Evolutionary conservation across 2,797 vertebrate genomes (phyloP), one percentile per base, ranked within the genome.

Genomic region (Morelia viridis): DNA sequence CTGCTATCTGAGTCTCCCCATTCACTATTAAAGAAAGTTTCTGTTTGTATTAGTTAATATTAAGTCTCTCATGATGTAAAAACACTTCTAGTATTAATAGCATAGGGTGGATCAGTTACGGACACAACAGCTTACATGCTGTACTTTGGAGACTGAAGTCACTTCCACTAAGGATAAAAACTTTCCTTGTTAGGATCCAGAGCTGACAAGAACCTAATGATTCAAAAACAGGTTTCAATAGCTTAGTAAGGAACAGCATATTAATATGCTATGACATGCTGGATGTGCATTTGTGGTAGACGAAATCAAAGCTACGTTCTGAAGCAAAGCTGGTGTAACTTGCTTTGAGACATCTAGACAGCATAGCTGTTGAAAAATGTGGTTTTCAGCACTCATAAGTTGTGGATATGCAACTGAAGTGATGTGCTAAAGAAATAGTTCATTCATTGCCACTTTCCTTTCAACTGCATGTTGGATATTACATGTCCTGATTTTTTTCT

Each of bases 61-160:
- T 87, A 87, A n/a, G 61, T 7, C 10, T 87, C 46, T 80, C 41
- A 90, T 80, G 65, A 92, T 57, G 88, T 90, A 90, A 92, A 92
- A 92, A 87, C n/a, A 90, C 88, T 90, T 87, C 80, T 86, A 92
- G 57, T 92, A 92, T 90, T 92, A 90, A 90, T 87, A 87, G 50
- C 68, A 26, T 31, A 87, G 92, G 68, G 58, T 87, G 65, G 84
- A 80, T 62, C 50, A 90, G 57, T 50, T 46, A 80, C 76, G 68
- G 88, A 85, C 87, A 64, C 19, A 85, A 83, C 10, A 62, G 15
- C 9, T 87, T 61, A 87, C 65, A 92, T 80, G 65, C n/a, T 92
- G 57, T 62, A 80, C 65, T 80, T 62, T 56, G 85, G 57, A 64
- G 83, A 64, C 65, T 92, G 88, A 92, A 92, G 92, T 90, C 58